Base-by-base conservation (phyloP, 2,113 vertebrate genomes). In the Thamnophis sirtalis region DNA sequence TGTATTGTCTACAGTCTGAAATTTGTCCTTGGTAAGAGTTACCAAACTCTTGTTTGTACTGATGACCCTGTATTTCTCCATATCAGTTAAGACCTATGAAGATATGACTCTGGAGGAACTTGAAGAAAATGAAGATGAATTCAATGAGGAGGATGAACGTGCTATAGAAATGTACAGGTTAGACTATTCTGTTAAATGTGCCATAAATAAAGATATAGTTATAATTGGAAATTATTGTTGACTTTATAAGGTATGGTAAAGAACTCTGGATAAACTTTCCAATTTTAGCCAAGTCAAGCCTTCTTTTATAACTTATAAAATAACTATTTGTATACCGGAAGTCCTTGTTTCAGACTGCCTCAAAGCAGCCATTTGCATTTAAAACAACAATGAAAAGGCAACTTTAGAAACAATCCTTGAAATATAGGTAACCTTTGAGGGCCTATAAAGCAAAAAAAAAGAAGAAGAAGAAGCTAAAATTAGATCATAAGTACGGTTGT, bases 101-200 rank as follows among this genome's bases (percentile, higher is more conserved):
- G 98, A 98, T 93, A 99, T 99, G 99, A 99, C 98, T 1, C 96
- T 99, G 93, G 98, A 99, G 13, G 99, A 99, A 92, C 98, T 99
- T 51, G 98, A 99, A 26, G 98, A 99, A 92, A 99, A 99, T 28
- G 98, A 99, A 96, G 99, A 99, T 38, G 99, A 99, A 92, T 99
- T 99, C 91, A 98, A 96, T 94, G 99, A 99, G 87, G 99, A 99
- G 9, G 99, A 99, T 53, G 99, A 99, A 92, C 97, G 96, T 43
- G 99, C 99, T 87, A 98, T 99, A 21, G 99, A 99, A 97, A 98
- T 99, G 98, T 99, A 99, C 97, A 98, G 98, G 99, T 99, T 84
- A 96, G 97, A 96, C 48, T 85, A 86, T 5, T 60, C 5, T 53
- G 17, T 54, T 68, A 53, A 90, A 91, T 4, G 6, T 84, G 50